These are phyloP conservation scores for Sternotherus odoratus DNA, from an alignment of 2,797 vertebrate genomes.

Conservation along the genomic window DNA sequence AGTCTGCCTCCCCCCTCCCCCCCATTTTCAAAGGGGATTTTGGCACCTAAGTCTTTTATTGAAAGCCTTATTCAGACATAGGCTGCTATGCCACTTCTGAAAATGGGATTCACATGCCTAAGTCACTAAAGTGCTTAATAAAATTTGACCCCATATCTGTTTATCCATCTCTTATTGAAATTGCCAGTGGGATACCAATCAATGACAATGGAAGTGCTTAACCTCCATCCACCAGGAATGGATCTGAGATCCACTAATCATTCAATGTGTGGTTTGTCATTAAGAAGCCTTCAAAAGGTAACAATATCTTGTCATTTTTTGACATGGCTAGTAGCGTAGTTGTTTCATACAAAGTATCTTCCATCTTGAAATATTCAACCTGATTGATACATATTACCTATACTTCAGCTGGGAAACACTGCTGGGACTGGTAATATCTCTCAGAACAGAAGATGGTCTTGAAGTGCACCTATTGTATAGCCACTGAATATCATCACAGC, in stretches of 20 bases:
- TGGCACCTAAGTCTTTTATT: neutral
- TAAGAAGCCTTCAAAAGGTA: neutral
- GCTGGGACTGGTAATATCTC: neutral
- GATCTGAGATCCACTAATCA: neutral
- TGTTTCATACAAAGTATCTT: neutral
- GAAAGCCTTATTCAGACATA: neutral
- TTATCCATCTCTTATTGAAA: neutral
- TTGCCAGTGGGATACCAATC: neutral
- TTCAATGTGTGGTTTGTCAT: neutral
- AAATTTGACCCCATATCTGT: neutral
- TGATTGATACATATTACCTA: neutral
- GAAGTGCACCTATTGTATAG: neutral
- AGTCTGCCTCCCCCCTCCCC: too few relatives aligned
- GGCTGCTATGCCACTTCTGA: neutral
- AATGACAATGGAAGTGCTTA: neutral
- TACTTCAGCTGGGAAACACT: neutral
- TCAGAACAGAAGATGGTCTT: neutral
- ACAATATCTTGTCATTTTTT: neutral
- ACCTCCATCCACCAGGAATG: neutral
- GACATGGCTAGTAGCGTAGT: neutral
- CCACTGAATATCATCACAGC: neutral
- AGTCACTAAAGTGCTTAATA: neutral
- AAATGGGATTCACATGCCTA: neutral
- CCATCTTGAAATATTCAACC: neutral
- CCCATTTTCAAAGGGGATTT: neutral